Evolutionary conservation across 2,113 vertebrate genomes (phyloP).

Genomic region (Nothobranchius kuhntae): DNA sequence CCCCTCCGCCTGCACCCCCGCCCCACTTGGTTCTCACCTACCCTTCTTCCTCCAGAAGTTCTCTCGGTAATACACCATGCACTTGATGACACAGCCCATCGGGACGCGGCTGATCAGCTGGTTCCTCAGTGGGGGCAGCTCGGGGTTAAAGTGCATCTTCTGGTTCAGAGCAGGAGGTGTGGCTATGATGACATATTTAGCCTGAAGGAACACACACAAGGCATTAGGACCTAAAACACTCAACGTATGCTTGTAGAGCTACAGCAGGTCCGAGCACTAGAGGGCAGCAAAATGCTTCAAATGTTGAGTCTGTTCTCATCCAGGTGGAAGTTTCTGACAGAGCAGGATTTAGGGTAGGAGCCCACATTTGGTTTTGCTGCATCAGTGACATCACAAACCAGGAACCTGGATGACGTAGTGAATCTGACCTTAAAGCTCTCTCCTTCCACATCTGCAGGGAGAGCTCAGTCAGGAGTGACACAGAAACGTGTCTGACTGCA

Average conservation of each 20-base stretch:
- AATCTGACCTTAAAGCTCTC: too few species aligned
- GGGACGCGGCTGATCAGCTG: conserved; percentile 92
- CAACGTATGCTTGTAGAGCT: too few species aligned
- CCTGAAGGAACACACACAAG: conserved; percentile 65
- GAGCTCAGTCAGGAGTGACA: too few species aligned
- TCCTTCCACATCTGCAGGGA: too few species aligned
- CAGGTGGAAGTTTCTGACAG: too few species aligned
- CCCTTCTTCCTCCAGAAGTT: conserved; percentile 96
- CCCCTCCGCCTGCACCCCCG: not conserved
- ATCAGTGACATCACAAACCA: too few species aligned
- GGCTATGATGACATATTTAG: conserved; percentile 89
- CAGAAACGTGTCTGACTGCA: too few species aligned
- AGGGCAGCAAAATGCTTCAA: conserved; percentile 35
- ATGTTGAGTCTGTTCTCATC: too few species aligned
- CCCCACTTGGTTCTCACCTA: conserved; percentile 32
- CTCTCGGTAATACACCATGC: conserved; percentile 95
- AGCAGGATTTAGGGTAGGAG: too few species aligned
- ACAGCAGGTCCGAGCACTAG: conserved; percentile 19
- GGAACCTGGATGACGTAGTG: too few species aligned
- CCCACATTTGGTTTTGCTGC: too few species aligned
- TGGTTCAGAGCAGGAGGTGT: conserved; percentile 85
- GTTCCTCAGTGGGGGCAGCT: conserved; percentile 91
- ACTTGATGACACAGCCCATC: conserved; percentile 97
- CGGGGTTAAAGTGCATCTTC: conserved; percentile 94
- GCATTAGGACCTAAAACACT: too few species aligned